phyloP scores from a whole-genome alignment of 2,888 invertebrate species.

The Acronicta aceris region DNA sequence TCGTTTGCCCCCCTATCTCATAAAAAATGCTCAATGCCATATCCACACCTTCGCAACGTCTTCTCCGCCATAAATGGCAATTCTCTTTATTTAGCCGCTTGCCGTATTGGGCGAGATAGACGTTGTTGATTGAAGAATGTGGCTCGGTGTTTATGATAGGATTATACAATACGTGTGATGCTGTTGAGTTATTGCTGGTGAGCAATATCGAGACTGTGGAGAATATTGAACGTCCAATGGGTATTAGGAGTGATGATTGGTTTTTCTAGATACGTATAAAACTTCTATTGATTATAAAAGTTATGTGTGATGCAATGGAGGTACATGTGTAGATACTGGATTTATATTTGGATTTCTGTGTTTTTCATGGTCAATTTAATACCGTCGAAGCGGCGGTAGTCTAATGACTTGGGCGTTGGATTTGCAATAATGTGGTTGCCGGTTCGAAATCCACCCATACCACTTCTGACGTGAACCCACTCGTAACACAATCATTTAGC shows the following conservation, averaged over 20 bases:
- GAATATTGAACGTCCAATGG: not conserved
- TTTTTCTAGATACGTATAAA: not conserved
- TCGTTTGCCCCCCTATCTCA: too few relatives aligned
- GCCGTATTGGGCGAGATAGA: slow-evolving; percentile 56
- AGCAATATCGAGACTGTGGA: not conserved
- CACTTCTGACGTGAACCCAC: too few relatives aligned
- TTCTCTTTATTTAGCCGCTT: slow-evolving; percentile 64
- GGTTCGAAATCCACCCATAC: too few relatives aligned
- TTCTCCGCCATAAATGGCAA: slow-evolving; percentile 57
- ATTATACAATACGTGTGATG: slow-evolving; percentile 5
- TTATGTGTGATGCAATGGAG: too few relatives aligned
- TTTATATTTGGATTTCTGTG: too few relatives aligned
- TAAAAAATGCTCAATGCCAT: slow-evolving; percentile 30
- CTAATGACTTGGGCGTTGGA: too few relatives aligned
- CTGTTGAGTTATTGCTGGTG: slow-evolving; percentile 1
- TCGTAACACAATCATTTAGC: too few relatives aligned
- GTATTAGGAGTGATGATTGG: slow-evolving; percentile 1
- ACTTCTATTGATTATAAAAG: too few relatives aligned
- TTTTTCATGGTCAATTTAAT: too few relatives aligned
- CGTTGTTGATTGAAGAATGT: slow-evolving; percentile 58
- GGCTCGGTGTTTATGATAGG: slow-evolving; percentile 31
- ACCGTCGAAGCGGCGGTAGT: too few relatives aligned
- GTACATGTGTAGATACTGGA: too few relatives aligned
- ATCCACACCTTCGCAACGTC: slow-evolving; percentile 30
- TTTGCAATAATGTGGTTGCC: too few relatives aligned